Conservation (phyloP, 2,797 vertebrate species). For the Acrocephalus scirpaceus region DNA sequence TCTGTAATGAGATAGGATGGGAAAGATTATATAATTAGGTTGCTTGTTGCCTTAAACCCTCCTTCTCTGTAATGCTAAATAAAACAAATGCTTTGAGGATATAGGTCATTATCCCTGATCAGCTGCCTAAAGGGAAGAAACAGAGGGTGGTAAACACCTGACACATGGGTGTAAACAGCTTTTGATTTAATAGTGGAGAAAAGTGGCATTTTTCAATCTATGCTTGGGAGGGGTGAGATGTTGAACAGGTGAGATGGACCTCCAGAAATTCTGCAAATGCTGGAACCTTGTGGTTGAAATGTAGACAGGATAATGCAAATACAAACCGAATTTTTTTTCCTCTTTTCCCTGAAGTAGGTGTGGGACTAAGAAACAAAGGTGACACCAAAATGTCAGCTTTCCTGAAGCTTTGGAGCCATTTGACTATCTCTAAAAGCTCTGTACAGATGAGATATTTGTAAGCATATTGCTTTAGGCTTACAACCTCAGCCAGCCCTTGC, state of each 20-base stretch:
- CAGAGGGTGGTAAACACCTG: background rate
- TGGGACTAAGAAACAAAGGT: background rate
- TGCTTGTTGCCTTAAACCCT: constrained; percentile 8
- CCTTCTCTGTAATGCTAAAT: background rate
- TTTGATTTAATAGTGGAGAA: constrained; percentile 12
- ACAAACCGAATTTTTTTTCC: background rate
- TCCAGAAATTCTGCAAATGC: background rate
- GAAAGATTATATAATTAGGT: background rate
- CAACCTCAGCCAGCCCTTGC: background rate
- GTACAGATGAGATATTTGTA: background rate
- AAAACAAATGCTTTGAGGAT: constrained; percentile 38
- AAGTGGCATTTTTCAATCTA: constrained; percentile 7
- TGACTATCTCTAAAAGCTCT: background rate
- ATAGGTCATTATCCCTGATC: constrained; percentile 9
- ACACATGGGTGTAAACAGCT: background rate
- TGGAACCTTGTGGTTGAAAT: background rate
- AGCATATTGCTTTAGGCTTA: background rate
- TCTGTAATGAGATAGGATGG: constrained; percentile 11
- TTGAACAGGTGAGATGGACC: background rate
- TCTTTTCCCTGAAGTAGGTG: background rate
- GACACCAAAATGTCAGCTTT: background rate
- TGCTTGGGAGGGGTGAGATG: background rate
- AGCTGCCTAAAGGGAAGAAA: constrained; percentile 25
- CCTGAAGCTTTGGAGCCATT: background rate
- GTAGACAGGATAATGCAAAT: background rate